A percentile compares a stretch with the other conserved stretches of the same genome.
phyloP scores from a whole-genome alignment of 2,113 vertebrate genomes.

The Anas platyrhynchos region DNA sequence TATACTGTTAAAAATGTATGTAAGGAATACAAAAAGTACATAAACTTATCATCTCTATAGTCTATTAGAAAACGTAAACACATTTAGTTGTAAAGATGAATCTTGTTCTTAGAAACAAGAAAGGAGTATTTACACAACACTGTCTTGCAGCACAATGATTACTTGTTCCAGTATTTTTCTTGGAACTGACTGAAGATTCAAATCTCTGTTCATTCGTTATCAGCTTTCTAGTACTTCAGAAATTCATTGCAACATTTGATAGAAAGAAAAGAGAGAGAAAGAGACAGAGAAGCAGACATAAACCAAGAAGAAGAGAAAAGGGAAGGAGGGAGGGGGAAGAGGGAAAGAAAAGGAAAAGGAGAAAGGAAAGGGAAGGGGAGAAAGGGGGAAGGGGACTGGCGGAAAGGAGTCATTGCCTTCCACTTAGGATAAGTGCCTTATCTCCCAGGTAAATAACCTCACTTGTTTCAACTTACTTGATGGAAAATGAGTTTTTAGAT shows the following conservation, averaged over 20 bases:
- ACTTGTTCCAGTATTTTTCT: constrained; percentile 25
- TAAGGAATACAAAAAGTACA: background rate
- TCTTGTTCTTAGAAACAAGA: background rate
- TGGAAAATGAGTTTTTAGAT: background rate
- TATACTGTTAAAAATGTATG: background rate
- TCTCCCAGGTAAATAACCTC: background rate
- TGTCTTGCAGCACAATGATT: background rate
- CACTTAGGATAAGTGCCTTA: background rate
- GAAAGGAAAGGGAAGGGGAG: background rate
- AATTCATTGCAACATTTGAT: background rate
- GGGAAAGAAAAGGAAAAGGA: background rate
- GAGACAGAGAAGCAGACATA: background rate
- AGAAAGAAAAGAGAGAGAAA: background rate
- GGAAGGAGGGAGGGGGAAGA: background rate
- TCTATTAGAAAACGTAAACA: background rate
- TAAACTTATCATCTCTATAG: background rate
- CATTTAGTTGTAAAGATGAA: background rate
- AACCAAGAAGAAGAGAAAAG: too few species aligned
- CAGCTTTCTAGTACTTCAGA: background rate
- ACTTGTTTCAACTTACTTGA: background rate
- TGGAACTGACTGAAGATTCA: background rate
- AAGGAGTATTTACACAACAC: background rate
- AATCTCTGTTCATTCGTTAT: background rate
- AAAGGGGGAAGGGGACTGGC: background rate
- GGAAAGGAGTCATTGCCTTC: background rate